A percentile compares a stretch with the other conserved stretches of the same genome.
Conservation (phyloP, 1,140 invertebrate species). For the Drosophila bifasciata region DNA sequence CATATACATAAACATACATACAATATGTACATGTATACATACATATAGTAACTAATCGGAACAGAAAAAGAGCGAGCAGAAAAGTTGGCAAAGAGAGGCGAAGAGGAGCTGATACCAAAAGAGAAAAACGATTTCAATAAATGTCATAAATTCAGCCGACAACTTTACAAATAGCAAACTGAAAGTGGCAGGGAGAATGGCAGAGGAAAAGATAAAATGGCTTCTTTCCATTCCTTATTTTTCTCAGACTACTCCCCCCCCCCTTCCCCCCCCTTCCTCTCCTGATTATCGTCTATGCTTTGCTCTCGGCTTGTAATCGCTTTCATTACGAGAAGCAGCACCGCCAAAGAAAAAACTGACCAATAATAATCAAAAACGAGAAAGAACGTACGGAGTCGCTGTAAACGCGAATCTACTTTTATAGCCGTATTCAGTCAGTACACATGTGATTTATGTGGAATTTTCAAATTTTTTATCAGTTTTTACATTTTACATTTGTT, state of each 20-base stretch:
- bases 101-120: slow-evolving; percentile 2
- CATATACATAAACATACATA: too few relatives aligned
- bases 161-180: slow-evolving; percentile 45
- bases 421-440: too few relatives aligned
- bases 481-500: too few relatives aligned
- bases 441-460: too few relatives aligned
- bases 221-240: slow-evolving; percentile 11
- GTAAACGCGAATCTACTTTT: too few relatives aligned
- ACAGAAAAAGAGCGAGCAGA: slow-evolving; percentile 2
- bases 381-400: too few relatives aligned
- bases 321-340: slow-evolving; percentile 44
- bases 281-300: slow-evolving; percentile 49
- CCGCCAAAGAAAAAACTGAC: slow-evolving; percentile 34
- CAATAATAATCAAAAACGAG: slow-evolving; percentile 49
- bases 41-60: slow-evolving; percentile 46
- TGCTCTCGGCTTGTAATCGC: slow-evolving; percentile 50
- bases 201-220: slow-evolving; percentile 35
- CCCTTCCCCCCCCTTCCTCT: not conserved
- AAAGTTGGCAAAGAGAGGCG: slow-evolving; percentile 3
- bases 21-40: too few relatives aligned
- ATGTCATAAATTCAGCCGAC: slow-evolving; percentile 56
- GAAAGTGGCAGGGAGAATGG: slow-evolving; percentile 1
- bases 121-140: slow-evolving; percentile 53
- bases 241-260: too few relatives aligned
- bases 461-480: too few relatives aligned